phyloP scores from a whole-genome alignment of 2,113 vertebrate genomes.

The Mesembrinibis cayennensis region DNA sequence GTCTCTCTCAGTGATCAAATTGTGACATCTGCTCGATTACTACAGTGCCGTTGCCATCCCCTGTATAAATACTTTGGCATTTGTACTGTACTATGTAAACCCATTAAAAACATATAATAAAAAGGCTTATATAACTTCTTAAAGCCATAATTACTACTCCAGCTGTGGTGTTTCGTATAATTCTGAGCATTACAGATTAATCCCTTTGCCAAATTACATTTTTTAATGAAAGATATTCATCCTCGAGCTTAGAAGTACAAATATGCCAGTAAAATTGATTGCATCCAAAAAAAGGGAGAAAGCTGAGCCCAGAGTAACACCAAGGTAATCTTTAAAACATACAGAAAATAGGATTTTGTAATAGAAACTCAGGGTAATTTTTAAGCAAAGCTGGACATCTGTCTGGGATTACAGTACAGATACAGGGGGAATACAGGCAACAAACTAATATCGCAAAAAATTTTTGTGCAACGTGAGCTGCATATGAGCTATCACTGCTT shows the following conservation, averaged over 20 bases:
- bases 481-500: background rate
- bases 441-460: background rate
- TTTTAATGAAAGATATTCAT: background rate
- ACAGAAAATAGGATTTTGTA: background rate
- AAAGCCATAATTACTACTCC: background rate
- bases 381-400: background rate
- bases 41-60: background rate
- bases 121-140: conserved; percentile 30
- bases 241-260: background rate
- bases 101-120: conserved; percentile 13
- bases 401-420: background rate
- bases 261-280: background rate
- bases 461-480: background rate
- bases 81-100: conserved; percentile 12
- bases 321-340: background rate
- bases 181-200: conserved; percentile 16
- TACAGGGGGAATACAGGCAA: background rate
- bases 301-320: background rate
- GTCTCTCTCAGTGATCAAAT: background rate
- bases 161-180: background rate
- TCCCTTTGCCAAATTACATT: background rate
- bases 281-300: background rate
- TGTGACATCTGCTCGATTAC: background rate
- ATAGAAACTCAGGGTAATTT: background rate
- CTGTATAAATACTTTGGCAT: background rate